Evolutionary conservation across 2,797 vertebrate species (phyloP), one percentile per base, ranked within the genome.

Genomic region (Cynodonichthys magdalenae): DNA sequence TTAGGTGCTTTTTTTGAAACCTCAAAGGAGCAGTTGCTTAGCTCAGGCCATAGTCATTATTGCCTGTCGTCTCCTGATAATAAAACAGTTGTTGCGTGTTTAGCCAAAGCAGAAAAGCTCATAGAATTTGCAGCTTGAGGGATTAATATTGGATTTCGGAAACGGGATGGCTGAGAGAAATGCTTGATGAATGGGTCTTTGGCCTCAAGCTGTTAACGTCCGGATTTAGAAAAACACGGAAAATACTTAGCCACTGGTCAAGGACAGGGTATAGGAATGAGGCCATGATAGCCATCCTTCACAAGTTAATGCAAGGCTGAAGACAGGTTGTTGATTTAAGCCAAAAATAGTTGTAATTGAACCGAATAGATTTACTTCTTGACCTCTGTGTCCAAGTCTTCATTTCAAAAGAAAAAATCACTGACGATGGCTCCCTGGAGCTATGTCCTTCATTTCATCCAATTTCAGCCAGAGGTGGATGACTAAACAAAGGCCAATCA

Each of bases 11-110:
- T 79, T 69, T 77, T 66, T 81, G 61, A 83, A 85, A 75, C 68
- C 85, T 81, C 75, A 76, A 82, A 81, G 78, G 77, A 76, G 79
- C 72, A 65, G 59, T 80, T 57, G 69, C 81, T 83, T 69, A 53
- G 81, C 67, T 90, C 62, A 41, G 72, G 71, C 87, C 74, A 46
- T 47, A 41, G 78, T 90, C 87, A 85, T 89, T 89, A 87, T 71
- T 75, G 84, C 74, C 77, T 82, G 88, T 81, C 75, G 61, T 77
- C 87, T 77, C 66, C 70, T 74, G 86, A 87, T 87, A 89, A 87
- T 87, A 85, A 81, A 72, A 82, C 87, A 69, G 81, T 83, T 85
- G 81, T 82, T 80, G 62, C 15, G 18, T 66, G 59, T 82, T 87
- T 82, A 68, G 80, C 75, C 69, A 69, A 69, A 75, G 67, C 71